These are phyloP conservation scores for Brachionus asplanchnoidis DNA, from an alignment of 1,140 invertebrate genomes.

Conservation along the genomic window DNA sequence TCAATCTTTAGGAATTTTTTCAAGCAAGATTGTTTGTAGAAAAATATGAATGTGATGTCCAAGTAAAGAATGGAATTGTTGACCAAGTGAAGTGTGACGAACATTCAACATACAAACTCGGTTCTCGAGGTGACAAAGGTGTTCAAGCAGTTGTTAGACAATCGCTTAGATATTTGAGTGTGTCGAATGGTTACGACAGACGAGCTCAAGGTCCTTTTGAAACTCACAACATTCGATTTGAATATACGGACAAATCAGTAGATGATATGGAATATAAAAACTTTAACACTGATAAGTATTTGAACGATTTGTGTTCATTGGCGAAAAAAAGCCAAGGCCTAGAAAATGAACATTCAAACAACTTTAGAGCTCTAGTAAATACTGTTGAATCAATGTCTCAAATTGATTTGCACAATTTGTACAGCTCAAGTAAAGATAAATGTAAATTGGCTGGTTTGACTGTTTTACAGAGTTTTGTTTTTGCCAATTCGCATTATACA, in stretches of 20 bases:
- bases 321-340: background rate
- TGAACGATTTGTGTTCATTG: background rate
- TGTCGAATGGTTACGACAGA: background rate
- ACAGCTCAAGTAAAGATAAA: background rate
- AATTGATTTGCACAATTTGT: background rate
- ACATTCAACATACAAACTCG: constrained; percentile 33
- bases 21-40: constrained; percentile 38
- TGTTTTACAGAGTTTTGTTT: constrained; percentile 13
- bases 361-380: constrained; percentile 27
- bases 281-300: background rate
- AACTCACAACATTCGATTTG: constrained; percentile 1
- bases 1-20: background rate
- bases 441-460: constrained; percentile 6
- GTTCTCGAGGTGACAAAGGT: constrained; percentile 21
- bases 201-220: constrained; percentile 18
- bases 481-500: background rate
- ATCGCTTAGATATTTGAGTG: background rate
- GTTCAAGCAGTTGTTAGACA: constrained; percentile 39
- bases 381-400: background rate
- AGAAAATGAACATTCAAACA: constrained; percentile 34
- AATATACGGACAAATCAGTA: constrained; percentile 28
- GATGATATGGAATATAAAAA: constrained; percentile 18
- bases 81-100: constrained; percentile 16
- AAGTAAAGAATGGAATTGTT: constrained; percentile 7
- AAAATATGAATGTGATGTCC: background rate